Evolutionary conservation across 1,140 invertebrate genomes (phyloP).

Genomic region (Stegodyphus dumicola): DNA sequence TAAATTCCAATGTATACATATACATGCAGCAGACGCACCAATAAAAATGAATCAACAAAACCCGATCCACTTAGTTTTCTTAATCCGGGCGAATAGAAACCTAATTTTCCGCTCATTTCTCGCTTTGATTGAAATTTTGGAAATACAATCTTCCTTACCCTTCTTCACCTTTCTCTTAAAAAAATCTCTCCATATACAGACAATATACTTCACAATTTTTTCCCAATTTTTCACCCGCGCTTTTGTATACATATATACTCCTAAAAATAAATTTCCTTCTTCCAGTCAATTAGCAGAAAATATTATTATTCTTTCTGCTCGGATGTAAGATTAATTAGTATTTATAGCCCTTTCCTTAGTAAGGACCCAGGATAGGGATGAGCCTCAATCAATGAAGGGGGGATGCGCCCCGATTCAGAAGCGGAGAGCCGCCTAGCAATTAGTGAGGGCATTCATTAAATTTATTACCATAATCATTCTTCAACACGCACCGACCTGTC

Average conservation of each 20-base stretch:
- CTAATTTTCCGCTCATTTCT: conserved; percentile 51
- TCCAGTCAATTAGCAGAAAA: conserved; percentile 59
- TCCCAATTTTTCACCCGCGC: conserved; percentile 11
- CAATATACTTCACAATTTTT: conserved; percentile 14
- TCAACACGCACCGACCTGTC: conserved; percentile 43
- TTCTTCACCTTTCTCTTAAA: not conserved
- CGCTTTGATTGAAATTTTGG: conserved; percentile 50
- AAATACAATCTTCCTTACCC: conserved; percentile 15
- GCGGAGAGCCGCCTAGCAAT: conserved; percentile 43
- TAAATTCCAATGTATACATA: too few species aligned
- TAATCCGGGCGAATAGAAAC: conserved; percentile 42
- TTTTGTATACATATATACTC: not conserved
- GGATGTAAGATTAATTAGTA: conserved; percentile 57
- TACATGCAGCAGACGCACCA: not conserved
- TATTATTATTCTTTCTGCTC: conserved; percentile 50
- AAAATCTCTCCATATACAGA: not conserved
- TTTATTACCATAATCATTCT: conserved; percentile 61
- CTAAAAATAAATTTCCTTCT: conserved; percentile 39
- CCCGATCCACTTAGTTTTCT: conserved; percentile 11
- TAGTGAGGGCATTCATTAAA: conserved; percentile 58
- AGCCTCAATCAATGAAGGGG: conserved; percentile 13
- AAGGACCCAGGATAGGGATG: not conserved
- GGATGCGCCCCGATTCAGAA: not conserved
- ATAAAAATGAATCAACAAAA: conserved; percentile 12
- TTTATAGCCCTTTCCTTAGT: conserved; percentile 42